Base-by-base conservation (phyloP, 2,888 invertebrate genomes). In the Drosophila diplacantha region DNA sequence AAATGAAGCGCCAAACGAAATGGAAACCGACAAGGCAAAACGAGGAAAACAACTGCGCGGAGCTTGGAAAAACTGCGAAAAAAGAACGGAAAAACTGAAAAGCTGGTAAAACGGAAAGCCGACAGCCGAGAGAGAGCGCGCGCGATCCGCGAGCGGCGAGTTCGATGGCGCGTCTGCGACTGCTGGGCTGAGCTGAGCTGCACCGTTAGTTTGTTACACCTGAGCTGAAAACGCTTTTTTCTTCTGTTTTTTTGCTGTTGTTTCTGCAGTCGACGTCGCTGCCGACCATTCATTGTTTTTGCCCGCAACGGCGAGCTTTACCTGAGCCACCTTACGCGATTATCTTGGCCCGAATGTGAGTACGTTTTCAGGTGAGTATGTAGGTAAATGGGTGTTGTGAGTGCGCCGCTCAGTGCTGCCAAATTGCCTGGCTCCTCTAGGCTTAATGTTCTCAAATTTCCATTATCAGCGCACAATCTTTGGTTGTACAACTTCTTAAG, bases 161-260 rank as follows among this genome's bases (percentile, higher is more conserved):
- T 70, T 75, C 75, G 75, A 74, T 67, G 74, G 72, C 76, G 81
- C 76, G 74, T 51, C 73, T 72, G 77, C 71, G 80, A 80, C 82
- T 80, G 80, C 75, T 79, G 72, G 70, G 73, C 69, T 55, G 53
- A 66, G 59, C 61, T 64, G 61, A 73, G 78, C 77, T 78, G 81
- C 80, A 81, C 81, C 82, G 80, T 81, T 81, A 80, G 81, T 78
- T 81, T 78, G 83, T 83, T 83, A 81, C 83, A 83, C 83, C 83
- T 83, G 82, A 83, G 75, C 74, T 72, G 60, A 64, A 64, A 57
- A 37, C 50, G 20, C 29, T 55, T 20, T 35, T 53, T 44, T 35
- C 47, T 20, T 22, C 37, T 4, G 8, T 16, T 14, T 31, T 22
- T 31, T 32, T 32, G 22, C 32, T 49, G 29, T 16, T 44, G 18